A percentile compares a stretch with the other conserved stretches of the same genome.
phyloP scores from a whole-genome alignment of 2,797 vertebrate species.

The Phalanger gymnotis region DNA sequence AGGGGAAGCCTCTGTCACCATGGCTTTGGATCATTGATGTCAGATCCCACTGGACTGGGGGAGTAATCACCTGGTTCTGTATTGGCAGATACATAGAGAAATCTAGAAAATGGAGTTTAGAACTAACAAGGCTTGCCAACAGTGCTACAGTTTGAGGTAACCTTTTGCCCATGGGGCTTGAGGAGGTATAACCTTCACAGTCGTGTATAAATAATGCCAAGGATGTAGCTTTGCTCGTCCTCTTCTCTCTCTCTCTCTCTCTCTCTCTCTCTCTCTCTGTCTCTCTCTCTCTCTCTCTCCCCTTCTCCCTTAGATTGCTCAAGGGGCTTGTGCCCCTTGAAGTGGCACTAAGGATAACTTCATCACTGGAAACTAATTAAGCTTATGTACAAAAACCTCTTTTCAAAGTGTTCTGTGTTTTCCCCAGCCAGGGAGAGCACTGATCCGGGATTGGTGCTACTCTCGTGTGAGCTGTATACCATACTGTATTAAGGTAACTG shows the following conservation, averaged over 20 bases:
- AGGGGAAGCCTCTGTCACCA: slow-evolving; percentile 55
- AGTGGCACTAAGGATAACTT: slow-evolving; percentile 47
- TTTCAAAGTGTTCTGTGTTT: slow-evolving; percentile 36
- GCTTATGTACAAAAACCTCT: slow-evolving; percentile 33
- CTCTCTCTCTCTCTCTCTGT: background rate
- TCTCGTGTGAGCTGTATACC: background rate
- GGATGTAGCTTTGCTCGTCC: background rate
- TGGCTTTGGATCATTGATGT: slow-evolving; percentile 49
- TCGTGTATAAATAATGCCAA: slow-evolving; percentile 31
- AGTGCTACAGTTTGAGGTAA: slow-evolving; percentile 58
- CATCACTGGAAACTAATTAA: slow-evolving; percentile 52
- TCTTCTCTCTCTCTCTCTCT: background rate
- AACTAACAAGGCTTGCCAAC: slow-evolving; percentile 52
- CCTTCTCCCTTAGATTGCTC: background rate
- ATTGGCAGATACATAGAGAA: slow-evolving; percentile 13
- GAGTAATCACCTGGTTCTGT: background rate
- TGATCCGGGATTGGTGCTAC: slow-evolving; percentile 1
- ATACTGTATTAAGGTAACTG: background rate
- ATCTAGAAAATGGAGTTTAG: slow-evolving; percentile 47
- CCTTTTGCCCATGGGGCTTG: slow-evolving; percentile 64
- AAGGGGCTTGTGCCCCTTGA: slow-evolving; percentile 59
- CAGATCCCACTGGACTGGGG: slow-evolving; percentile 38
- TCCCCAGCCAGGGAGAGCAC: background rate
- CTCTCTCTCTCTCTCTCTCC: background rate
- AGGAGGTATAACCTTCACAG: slow-evolving; percentile 63